phyloP scores from a whole-genome alignment of 1,140 invertebrate genomes.

The Helicoverpa armigera region DNA sequence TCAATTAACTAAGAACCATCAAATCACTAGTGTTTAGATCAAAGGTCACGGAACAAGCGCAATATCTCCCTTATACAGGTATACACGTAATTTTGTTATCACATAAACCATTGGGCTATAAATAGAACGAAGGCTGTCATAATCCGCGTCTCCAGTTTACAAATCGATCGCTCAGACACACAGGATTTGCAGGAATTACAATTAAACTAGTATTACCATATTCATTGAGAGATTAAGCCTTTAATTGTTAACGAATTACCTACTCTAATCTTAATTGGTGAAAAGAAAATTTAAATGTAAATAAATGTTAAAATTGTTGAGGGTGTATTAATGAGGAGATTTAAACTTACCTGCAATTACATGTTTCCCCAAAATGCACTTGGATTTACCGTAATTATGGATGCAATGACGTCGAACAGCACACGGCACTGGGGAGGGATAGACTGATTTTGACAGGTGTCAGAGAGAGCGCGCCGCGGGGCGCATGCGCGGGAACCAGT shows the following conservation, averaged over 20 bases:
- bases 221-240: not conserved
- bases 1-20: constrained; percentile 12
- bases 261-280: not conserved
- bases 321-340: too few species aligned
- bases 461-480: constrained; percentile 64
- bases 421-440: constrained; percentile 51
- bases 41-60: constrained; percentile 72
- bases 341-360: constrained; percentile 33
- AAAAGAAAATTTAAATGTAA: not conserved
- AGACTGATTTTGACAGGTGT: constrained; percentile 73
- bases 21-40: constrained; percentile 54
- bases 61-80: constrained; percentile 53
- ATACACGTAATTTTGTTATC: constrained; percentile 57
- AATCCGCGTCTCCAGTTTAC: constrained; percentile 10
- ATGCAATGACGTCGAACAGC: constrained; percentile 46
- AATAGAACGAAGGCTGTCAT: constrained; percentile 59
- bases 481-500: constrained; percentile 64
- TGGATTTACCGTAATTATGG: constrained; percentile 32
- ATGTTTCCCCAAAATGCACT: constrained; percentile 43
- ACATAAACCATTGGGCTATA: constrained; percentile 59
- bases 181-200: not conserved
- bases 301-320: not conserved
- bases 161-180: not conserved
- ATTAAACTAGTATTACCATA: constrained; percentile 1
- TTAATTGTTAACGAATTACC: constrained; percentile 2